Percentiles rank a stretch among this genome's conserved stretches.
phyloP scores from a whole-genome alignment of 2,797 vertebrate species.

The Tragopan temminckii region DNA sequence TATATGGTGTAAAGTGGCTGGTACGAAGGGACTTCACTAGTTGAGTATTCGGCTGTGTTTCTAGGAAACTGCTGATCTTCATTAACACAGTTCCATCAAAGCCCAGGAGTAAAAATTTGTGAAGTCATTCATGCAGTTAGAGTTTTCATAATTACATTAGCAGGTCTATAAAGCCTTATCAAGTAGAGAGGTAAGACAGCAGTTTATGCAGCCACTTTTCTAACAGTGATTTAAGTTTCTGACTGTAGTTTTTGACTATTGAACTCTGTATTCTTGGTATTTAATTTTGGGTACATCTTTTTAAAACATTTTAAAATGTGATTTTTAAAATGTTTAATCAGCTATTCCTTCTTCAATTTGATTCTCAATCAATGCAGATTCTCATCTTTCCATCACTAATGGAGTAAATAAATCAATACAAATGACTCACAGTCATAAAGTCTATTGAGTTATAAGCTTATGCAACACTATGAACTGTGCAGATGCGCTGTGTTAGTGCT shows the following conservation, averaged over 20 bases:
- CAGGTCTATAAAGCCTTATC: background rate
- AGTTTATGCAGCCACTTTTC: background rate
- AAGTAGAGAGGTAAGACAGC: background rate
- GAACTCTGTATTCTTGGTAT: background rate
- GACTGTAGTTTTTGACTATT: background rate
- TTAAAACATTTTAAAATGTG: background rate
- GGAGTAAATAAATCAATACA: conserved; percentile 55
- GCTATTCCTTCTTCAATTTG: background rate
- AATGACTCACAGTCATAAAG: conserved; percentile 30
- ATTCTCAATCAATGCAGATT: conserved; percentile 14
- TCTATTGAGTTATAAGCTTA: conserved; percentile 14
- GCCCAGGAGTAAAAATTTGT: background rate
- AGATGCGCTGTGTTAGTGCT: background rate
- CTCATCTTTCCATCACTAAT: conserved; percentile 27
- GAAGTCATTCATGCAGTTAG: background rate
- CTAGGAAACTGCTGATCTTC: background rate
- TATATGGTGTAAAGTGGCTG: background rate
- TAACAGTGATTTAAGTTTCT: background rate
- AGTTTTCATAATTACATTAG: background rate
- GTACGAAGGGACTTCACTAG: background rate
- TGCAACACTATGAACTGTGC: background rate
- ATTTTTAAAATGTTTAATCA: conserved; percentile 24
- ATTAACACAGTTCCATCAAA: background rate
- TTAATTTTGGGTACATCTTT: background rate
- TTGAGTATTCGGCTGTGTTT: background rate